phyloP scores from a whole-genome alignment of 2,113 vertebrate genomes.

The Ailurus styani region DNA sequence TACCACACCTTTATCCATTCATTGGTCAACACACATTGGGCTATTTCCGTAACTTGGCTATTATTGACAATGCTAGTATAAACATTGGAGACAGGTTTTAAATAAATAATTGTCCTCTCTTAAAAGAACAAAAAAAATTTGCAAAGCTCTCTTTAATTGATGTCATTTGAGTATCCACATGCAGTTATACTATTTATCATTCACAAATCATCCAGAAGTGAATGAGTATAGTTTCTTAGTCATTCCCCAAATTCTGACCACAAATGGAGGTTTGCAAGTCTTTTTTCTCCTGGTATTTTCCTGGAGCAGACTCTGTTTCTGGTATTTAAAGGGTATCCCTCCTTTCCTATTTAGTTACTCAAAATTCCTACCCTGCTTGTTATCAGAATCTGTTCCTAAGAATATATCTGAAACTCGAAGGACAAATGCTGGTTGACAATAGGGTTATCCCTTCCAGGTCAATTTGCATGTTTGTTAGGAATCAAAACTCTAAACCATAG shows the following conservation, averaged over 20 bases:
- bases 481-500: neutral
- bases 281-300: neutral
- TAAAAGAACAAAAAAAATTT: neutral
- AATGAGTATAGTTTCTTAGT: neutral
- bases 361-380: neutral
- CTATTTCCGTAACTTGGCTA: neutral
- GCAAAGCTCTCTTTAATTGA: neutral
- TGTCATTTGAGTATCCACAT: neutral
- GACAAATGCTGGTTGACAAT: neutral
- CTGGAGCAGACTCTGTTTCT: neutral
- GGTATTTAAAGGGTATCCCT: neutral
- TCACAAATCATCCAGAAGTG: neutral
- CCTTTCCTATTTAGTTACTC: conserved; percentile 29
- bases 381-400: conserved; percentile 16
- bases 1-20: neutral
- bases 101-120: neutral
- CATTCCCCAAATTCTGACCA: neutral
- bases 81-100: neutral
- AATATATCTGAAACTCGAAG: neutral
- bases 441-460: neutral
- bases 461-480: neutral
- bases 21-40: neutral
- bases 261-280: neutral
- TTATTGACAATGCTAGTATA: neutral
- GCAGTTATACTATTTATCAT: conserved; percentile 4